phyloP scores from a whole-genome alignment of 2,113 vertebrate genomes.

The Thryonomys swinderianus region DNA sequence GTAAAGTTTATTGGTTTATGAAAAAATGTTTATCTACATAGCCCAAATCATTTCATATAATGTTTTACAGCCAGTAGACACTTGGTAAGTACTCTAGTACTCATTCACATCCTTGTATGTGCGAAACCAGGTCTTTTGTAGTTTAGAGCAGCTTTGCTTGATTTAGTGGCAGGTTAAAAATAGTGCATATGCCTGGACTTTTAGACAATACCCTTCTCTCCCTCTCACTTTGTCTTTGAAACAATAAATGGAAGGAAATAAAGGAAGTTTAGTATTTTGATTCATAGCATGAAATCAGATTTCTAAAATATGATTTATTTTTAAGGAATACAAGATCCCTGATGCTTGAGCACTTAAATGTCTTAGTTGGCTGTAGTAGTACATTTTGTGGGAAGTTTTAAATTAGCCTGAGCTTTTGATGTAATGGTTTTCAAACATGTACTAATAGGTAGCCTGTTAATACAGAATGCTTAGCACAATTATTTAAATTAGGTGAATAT shows the following conservation, averaged over 20 bases:
- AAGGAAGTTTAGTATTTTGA: constrained; percentile 39
- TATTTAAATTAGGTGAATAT: constrained; percentile 4
- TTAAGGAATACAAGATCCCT: constrained; percentile 73
- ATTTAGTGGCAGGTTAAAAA: background rate
- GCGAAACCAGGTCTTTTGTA: background rate
- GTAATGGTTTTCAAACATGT: constrained; percentile 65
- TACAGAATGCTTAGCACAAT: background rate
- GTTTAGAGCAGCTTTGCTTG: too few relatives aligned
- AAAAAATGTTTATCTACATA: background rate
- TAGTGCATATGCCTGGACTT: background rate
- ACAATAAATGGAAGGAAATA: constrained; percentile 1
- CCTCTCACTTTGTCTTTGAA: constrained; percentile 10
- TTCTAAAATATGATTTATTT: constrained; percentile 68
- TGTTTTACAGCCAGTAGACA: background rate
- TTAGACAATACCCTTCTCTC: background rate
- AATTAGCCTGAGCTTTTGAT: constrained; percentile 57
- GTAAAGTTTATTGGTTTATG: background rate
- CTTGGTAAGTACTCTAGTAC: background rate
- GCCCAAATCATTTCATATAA: background rate
- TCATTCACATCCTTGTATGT: background rate
- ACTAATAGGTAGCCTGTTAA: constrained; percentile 50
- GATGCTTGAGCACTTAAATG: constrained; percentile 71
- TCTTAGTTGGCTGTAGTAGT: constrained; percentile 64
- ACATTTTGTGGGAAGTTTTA: constrained; percentile 60
- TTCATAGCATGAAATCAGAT: background rate